phyloP scores from a whole-genome alignment of 35 echinoderm and acorn worm species.

The Eucidaris tribuloides region DNA sequence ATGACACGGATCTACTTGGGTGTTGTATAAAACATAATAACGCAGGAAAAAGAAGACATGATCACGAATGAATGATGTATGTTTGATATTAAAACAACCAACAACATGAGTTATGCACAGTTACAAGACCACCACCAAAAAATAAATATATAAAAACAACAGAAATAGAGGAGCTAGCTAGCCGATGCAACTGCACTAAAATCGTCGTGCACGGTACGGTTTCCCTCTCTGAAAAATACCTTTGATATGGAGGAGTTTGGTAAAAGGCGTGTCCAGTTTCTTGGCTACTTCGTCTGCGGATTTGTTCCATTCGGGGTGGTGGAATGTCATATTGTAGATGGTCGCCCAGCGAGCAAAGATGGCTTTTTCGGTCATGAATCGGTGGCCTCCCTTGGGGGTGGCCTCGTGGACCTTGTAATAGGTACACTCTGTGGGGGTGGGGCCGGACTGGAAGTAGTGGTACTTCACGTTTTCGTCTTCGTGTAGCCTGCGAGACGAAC shows the following conservation, averaged over 20 bases:
- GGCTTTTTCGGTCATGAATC: conserved; percentile 75
- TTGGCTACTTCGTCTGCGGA: not conserved
- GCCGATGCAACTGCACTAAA: too few species aligned
- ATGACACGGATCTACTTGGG: too few species aligned
- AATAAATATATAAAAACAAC: too few species aligned
- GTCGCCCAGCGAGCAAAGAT: conserved; percentile 55
- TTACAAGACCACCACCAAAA: too few species aligned
- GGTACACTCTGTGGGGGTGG: conserved; percentile 38
- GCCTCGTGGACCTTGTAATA: conserved; percentile 52
- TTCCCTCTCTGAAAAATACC: too few species aligned
- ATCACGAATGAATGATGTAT: too few species aligned
- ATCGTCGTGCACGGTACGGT: too few species aligned
- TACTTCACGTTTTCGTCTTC: conserved; percentile 34
- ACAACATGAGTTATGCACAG: too few species aligned
- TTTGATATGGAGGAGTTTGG: conserved; percentile 25
- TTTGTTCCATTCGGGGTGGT: conserved; percentile 54
- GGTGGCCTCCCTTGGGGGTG: conserved; percentile 43
- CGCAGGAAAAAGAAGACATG: too few species aligned
- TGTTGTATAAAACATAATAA: too few species aligned
- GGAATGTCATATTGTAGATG: conserved; percentile 61
- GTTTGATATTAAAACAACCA: too few species aligned
- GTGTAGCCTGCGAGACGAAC: not conserved
- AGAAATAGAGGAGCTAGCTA: too few species aligned
- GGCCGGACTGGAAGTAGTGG: conserved; percentile 55
- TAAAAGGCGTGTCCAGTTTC: not conserved